Base-by-base conservation (phyloP, 2,113 vertebrate genomes). In the Nycticorax nycticorax region DNA sequence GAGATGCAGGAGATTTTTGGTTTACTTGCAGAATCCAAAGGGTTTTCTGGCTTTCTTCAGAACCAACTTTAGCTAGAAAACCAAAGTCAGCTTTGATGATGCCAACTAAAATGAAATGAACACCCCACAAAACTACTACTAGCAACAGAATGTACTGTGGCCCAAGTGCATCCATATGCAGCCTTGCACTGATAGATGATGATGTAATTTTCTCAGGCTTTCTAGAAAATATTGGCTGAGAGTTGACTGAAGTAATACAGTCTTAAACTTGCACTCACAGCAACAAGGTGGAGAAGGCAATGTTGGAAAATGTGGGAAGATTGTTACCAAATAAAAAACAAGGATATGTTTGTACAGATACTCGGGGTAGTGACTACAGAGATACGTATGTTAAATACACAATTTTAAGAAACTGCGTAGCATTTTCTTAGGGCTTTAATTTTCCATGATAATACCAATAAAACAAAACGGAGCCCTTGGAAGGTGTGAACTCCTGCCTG, bases 381-480 rank as follows among this genome's bases (percentile, higher is more conserved):
- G 55, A 80, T 45, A 62, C 3, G 18, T 45, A 37, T 41, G 11
- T n/a, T 76, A 94, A 90, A 85, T 69, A 79, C 15, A 90, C 19
- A 73, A 4, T 83, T 92, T 93, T 50, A 76, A 64, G 82, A 85
- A 94, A 83, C 3, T 24, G 22, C 43, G 68, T 60, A 56, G 32
- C 12, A 81, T 95, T 89, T 96, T 92, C 79, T 77, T 64, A 89
- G 83, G 60, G 71, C 41, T 12, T 91, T 86, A 84, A 74, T 84
- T 91, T 95, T 37, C 67, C 28, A 12, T 78, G 89, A 96, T 66
- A 89, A 77, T 78, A 96, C 50, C 20, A 92, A 93, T 89, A 89
- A 96, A 92, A 37, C 30, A 53, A 71, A 81, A 66, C 26, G 81
- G 41, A 93, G 14, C 22, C 48, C 52, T 71, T 81, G 64, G 26